Evolutionary conservation across 2,113 vertebrate genomes (phyloP), one percentile per base, ranked within the genome.

Genomic region (Mesitornis unicolor): DNA sequence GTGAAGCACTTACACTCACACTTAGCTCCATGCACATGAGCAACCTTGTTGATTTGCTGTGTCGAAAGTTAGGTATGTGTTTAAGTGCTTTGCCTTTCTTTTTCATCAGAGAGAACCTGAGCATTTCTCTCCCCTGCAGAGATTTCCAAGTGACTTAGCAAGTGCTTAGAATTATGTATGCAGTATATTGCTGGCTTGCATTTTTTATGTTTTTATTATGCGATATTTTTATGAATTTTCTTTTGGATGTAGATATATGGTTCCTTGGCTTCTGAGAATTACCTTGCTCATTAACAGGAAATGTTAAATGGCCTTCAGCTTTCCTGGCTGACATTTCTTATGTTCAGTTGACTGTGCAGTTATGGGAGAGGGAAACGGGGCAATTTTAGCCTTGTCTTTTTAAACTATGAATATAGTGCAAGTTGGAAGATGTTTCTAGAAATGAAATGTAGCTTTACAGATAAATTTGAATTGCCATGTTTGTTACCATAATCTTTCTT

Each of bases 401-500:
- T 21, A 33, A 79, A 43, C 40, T 53, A 0, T 60, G 25, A 77
- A 36, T 78, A 31, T 60, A 77, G 16, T 2, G 2, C 13, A 57
- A 90, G 13, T n/a, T 75, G 56, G 42, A 89, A 84, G 19, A 42
- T 63, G 7, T 43, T 71, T 51, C 42, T 87, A 74, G 26, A 63
- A 83, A 86, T 73, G 20, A 48, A 91, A 47, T 60, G 9, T 4
- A 70, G 33, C 21, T 75, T 89, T 75, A 42, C 19, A 76, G 51
- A 75, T 87, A n/a, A 75, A 84, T 78, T 38, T 82, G 56, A 68
- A 75, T 84, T 53, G 17, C 61, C 13, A 9, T 93, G 22, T 87
- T 83, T 95, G 54, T 89, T 87, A 90, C 86, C 50, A 53, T 97
- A 94, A 90, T 87, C 77, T 92, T 96, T 96, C 76, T 98, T 98